Conservation (phyloP, 2,888 invertebrate genomes). For the Acronicta leporina region DNA sequence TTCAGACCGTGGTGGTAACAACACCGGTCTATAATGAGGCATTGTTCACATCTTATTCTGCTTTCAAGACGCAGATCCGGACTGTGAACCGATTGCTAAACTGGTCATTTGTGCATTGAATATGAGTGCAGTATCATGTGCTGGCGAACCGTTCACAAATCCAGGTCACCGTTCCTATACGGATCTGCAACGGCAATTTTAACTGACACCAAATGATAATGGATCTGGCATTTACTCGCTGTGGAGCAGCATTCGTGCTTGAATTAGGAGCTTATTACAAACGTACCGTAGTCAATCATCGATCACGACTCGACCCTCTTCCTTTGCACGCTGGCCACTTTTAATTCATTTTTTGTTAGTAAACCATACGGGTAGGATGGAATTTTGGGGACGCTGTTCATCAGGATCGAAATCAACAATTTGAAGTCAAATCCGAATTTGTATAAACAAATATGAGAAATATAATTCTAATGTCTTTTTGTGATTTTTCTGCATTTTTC, state of each 20-base stretch:
- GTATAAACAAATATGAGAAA: background rate
- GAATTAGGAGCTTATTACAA: conserved; percentile 57
- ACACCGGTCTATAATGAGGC: conserved; percentile 81
- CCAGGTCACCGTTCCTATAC: conserved; percentile 74
- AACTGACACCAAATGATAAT: conserved; percentile 73
- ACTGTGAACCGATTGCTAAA: conserved; percentile 71
- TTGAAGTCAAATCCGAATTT: background rate
- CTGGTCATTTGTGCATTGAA: conserved; percentile 53
- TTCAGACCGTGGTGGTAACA: conserved; percentile 78
- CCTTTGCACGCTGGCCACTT: conserved; percentile 33
- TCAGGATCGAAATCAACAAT: conserved; percentile 5
- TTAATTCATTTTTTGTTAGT: conserved; percentile 46
- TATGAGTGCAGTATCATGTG: conserved; percentile 50
- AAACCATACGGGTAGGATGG: conserved; percentile 40
- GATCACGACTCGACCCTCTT: conserved; percentile 70
- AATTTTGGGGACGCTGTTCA: conserved; percentile 20
- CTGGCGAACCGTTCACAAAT: conserved; percentile 57
- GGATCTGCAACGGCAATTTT: conserved; percentile 73
- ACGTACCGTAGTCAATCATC: conserved; percentile 70
- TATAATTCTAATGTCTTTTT: too few species aligned
- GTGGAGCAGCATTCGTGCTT: conserved; percentile 72
- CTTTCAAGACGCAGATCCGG: conserved; percentile 73
- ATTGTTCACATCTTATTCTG: conserved; percentile 85
- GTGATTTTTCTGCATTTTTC: too few species aligned
- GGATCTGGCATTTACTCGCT: conserved; percentile 70